These are phyloP conservation scores for Lindbergichthys nudifrons DNA, from an alignment of 2,797 vertebrate species.

Conservation along the genomic window DNA sequence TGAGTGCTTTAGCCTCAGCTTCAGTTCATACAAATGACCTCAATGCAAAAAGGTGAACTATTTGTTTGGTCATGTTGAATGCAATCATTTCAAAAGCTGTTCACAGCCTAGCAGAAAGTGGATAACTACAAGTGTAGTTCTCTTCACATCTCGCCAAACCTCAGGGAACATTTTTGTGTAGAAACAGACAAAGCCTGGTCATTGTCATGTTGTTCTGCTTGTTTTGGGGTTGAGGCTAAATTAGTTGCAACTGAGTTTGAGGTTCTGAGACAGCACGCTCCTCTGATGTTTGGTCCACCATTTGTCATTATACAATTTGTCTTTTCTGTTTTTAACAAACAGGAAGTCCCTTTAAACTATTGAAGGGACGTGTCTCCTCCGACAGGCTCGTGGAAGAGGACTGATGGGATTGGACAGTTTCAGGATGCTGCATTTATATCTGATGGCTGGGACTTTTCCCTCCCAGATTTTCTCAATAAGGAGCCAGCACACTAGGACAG, in stretches of 20 bases:
- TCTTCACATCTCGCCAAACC: conserved; percentile 70
- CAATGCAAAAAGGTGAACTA: conserved; percentile 29
- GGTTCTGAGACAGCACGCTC: conserved; percentile 76
- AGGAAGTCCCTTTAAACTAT: conserved; percentile 80
- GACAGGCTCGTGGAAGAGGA: conserved; percentile 55
- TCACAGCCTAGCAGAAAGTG: conserved; percentile 55
- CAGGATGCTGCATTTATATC: conserved; percentile 82
- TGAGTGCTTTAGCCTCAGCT: conserved; percentile 26
- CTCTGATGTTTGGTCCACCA: conserved; percentile 71
- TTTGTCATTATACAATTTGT: conserved; percentile 87
- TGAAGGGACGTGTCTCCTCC: conserved; percentile 60
- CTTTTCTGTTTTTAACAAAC: conserved; percentile 77
- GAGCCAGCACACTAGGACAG: conserved; percentile 69
- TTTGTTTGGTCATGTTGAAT: conserved; percentile 41
- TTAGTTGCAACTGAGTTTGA: conserved; percentile 81
- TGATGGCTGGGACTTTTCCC: conserved; percentile 70
- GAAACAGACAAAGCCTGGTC: conserved; percentile 77
- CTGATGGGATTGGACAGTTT: conserved; percentile 82
- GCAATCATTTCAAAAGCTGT: conserved; percentile 52
- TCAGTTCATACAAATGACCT: conserved; percentile 32
- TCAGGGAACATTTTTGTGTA: conserved; percentile 64
- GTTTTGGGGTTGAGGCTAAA: conserved; percentile 79
- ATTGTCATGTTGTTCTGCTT: conserved; percentile 81
- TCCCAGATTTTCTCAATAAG: conserved; percentile 54
- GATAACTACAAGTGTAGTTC: conserved; percentile 65